Base-by-base conservation (phyloP, 2,888 invertebrate species). In the Phragmatobia fuliginosa region DNA sequence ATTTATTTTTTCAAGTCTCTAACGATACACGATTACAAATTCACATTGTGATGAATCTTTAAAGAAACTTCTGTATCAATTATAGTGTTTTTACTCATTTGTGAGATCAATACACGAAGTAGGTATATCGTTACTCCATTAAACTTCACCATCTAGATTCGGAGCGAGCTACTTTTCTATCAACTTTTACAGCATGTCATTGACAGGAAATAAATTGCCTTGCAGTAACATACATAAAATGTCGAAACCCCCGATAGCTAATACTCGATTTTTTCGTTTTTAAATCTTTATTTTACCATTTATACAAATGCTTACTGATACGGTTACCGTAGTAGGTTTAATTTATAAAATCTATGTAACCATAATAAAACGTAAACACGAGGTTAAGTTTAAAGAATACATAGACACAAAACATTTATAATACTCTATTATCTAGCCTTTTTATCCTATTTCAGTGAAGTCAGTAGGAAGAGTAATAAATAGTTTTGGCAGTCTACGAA, bases 191-290 rank as follows among this genome's bases (percentile, higher is more conserved):
- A 25, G 73, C 63, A 63, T 65, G 68, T 60, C 49, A 72, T 63
- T 64, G 63, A 71, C 66, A 63, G 70, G 70, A 65, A 79, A 81
- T 75, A 70, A 62, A 77, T 81, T 72, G 62, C 66, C 61, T 68
- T 71, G 64, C 41, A 64, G 62, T 62, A 67, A 68, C 66, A 64
- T 41, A 41, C 65, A 72, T 77, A 69, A 72, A 71, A 41, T 72
- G 67, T 79, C 62, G 61, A 77, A 74, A 75, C 73, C 66, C 32
- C 66, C 62, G 67, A 74, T 72, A 73, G 58, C 70, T 38, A 69
- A 38, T 72, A 52, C 68, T 72, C 62, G 70, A 73, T 62, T 74
- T 72, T 74, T 58, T 66, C 31, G n/a, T 31, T 28, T 66, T 58
- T 65, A 31, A 38, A 38, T 45, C 21, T n/a, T 33, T 63, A 14